Percentiles rank a stretch among this genome's conserved stretches.
Evolutionary conservation across 1,140 invertebrate species (phyloP).

Genomic region (Parapsyche elsis): DNA sequence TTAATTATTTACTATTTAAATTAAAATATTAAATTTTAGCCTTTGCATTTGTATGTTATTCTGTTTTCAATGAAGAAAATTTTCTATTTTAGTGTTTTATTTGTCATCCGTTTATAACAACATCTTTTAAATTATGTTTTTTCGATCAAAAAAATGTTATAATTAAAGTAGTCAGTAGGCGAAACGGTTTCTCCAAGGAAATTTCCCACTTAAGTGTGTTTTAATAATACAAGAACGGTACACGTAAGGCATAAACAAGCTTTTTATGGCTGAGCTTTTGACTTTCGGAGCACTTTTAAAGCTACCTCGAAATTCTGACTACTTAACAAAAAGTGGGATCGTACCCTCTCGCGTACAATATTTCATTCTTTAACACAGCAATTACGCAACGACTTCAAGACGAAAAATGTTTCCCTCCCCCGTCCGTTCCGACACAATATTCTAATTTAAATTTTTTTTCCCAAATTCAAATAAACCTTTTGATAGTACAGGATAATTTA

Average conservation of each 20-base stretch:
- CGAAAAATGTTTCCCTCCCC: background rate
- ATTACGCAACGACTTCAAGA: background rate
- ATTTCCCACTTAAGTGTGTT: background rate
- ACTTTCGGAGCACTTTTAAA: conserved; percentile 21
- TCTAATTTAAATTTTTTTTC: no score
- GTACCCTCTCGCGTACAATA: conserved; percentile 12
- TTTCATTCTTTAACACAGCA: conserved; percentile 10
- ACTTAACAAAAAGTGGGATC: conserved; percentile 30
- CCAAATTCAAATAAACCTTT: no score
- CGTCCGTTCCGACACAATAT: background rate
- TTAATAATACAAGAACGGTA: conserved; percentile 30
- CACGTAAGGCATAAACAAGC: conserved; percentile 25
- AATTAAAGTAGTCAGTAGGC: background rate
- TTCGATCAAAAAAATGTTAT: background rate
- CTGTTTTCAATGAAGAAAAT: no score
- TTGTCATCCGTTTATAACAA: no score
- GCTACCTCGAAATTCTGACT: background rate
- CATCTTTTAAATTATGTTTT: no score
- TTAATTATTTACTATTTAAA: no score
- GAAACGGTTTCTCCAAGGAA: background rate
- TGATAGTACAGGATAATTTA: background rate
- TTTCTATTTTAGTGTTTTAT: no score
- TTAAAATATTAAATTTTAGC: no score
- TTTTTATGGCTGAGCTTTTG: conserved; percentile 30
- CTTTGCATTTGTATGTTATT: no score